Conservation (phyloP, 2,113 vertebrate species). For the Phasianus colchicus region DNA sequence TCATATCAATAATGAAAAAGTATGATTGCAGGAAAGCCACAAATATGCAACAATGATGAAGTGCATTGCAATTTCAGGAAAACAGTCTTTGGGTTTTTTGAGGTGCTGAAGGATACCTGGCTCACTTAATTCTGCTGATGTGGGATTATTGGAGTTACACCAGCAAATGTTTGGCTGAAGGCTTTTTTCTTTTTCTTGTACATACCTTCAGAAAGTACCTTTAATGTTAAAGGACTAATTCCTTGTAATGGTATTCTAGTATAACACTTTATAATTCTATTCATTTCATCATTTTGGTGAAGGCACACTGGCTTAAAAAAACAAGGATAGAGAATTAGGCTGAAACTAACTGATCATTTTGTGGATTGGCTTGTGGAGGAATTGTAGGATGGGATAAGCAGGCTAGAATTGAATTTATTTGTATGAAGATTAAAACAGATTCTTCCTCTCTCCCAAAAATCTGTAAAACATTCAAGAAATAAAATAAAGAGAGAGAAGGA, state of each 20-base stretch:
- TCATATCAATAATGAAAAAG: background rate
- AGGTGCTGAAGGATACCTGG: background rate
- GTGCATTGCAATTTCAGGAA: background rate
- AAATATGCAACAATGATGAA: background rate
- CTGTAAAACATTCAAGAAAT: background rate
- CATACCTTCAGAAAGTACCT: background rate
- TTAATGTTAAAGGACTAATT: background rate
- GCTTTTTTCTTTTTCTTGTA: background rate
- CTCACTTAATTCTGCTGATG: background rate
- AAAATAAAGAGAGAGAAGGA: background rate
- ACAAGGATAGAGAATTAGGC: background rate
- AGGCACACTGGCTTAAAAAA: background rate
- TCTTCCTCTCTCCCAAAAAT: background rate
- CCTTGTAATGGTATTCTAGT: background rate
- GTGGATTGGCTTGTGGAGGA: background rate
- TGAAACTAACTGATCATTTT: background rate
- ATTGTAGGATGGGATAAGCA: background rate
- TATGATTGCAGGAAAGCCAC: background rate
- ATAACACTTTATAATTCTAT: background rate
- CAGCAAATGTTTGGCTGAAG: background rate
- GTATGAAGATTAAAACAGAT: background rate
- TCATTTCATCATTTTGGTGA: background rate
- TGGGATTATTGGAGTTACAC: background rate
- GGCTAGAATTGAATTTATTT: background rate
- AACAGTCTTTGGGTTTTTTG: background rate